Percentiles rank a stretch among this genome's conserved stretches.
Evolutionary conservation across 2,888 invertebrate species (phyloP).

Genomic region (Aphidoletes aphidimyza): DNA sequence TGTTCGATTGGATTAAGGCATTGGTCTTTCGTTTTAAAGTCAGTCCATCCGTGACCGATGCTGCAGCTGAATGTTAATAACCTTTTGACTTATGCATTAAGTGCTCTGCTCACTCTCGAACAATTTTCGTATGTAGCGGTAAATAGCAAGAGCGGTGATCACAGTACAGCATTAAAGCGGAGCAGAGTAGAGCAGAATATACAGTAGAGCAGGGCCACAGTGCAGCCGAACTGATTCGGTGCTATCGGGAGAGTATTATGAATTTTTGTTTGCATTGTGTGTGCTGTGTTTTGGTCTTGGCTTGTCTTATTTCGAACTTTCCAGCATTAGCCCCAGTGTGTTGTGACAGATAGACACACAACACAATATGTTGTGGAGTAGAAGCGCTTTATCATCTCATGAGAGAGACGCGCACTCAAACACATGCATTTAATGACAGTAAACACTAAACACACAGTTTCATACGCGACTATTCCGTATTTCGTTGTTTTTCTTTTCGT

Average conservation of each 20-base stretch:
- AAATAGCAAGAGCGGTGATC: too few species aligned
- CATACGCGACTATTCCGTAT: background rate
- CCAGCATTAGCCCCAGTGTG: background rate
- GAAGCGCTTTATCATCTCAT: background rate
- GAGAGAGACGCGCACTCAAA: constrained; percentile 4
- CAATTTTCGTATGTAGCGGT: background rate
- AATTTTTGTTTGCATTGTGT: too few species aligned
- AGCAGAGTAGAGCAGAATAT: background rate
- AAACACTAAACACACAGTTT: background rate
- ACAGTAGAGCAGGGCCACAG: too few species aligned
- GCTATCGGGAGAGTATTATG: too few species aligned
- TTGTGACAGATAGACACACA: background rate
- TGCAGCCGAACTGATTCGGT: too few species aligned
- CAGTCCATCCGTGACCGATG: background rate
- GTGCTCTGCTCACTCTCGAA: background rate
- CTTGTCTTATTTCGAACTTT: background rate
- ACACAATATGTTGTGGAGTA: background rate
- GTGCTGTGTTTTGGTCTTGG: too few species aligned
- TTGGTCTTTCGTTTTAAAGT: background rate
- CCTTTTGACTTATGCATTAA: constrained; percentile 26
- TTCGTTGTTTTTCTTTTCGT: background rate
- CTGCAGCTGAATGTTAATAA: background rate
- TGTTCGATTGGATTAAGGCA: too few species aligned
- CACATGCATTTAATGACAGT: background rate
- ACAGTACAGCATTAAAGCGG: too few species aligned